Percentiles rank a stretch among this genome's conserved stretches.
Conservation (phyloP, 2,888 invertebrate genomes). For the Phorcus lineatus region DNA sequence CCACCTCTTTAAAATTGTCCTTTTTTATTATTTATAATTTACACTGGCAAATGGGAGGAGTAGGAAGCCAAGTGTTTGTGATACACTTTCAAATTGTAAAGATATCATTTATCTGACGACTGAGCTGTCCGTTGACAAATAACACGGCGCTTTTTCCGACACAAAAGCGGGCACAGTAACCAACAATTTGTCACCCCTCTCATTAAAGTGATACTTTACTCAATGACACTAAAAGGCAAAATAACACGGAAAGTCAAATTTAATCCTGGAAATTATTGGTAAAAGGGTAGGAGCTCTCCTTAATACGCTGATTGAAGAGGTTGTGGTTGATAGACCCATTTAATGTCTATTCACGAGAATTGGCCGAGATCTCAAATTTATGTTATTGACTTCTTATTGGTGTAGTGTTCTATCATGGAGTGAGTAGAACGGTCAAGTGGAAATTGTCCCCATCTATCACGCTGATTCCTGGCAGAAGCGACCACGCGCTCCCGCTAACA, state of each 20-base stretch:
- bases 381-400: background rate
- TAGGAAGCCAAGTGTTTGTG: too few species aligned
- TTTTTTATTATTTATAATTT: too few species aligned
- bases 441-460: constrained; percentile 13
- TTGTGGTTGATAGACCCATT: constrained; percentile 7
- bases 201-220: constrained; percentile 14
- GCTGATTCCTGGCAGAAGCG: background rate
- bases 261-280: constrained; percentile 20
- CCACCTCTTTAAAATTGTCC: too few species aligned
- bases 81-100: too few species aligned
- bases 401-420: background rate
- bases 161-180: too few species aligned
- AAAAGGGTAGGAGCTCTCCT: constrained; percentile 14
- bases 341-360: constrained; percentile 22
- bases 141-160: too few species aligned
- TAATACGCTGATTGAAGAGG: constrained; percentile 13
- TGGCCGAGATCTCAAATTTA: constrained; percentile 15
- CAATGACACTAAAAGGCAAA: constrained; percentile 19
- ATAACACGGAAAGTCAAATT: constrained; percentile 23
- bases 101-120: too few species aligned
- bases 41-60: too few species aligned
- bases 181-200: constrained; percentile 6
- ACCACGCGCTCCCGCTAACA: background rate
- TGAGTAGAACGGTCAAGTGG: background rate
- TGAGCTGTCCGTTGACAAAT: too few species aligned